phyloP scores from a whole-genome alignment of 2,888 invertebrate species.

The Syritta pipiens region DNA sequence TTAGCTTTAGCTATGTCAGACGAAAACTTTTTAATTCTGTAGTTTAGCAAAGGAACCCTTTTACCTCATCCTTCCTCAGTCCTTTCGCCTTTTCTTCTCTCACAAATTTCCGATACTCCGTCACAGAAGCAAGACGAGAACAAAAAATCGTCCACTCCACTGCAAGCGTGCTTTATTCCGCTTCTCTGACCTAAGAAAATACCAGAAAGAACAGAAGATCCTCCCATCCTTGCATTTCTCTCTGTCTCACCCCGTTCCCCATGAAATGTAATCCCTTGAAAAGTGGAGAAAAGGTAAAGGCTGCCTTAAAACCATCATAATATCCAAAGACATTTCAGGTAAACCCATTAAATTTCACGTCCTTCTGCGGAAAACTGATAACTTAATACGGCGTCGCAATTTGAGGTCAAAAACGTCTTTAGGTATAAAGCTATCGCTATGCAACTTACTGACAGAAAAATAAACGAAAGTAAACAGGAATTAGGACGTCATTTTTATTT shows the following conservation, averaged over 20 bases:
- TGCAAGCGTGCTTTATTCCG: conserved; percentile 50
- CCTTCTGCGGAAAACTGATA: conserved; percentile 65
- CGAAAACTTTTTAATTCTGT: no score
- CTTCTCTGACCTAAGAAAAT: conserved; percentile 54
- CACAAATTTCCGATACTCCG: background rate
- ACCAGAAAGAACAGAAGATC: conserved; percentile 48
- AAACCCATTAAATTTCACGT: conserved; percentile 67
- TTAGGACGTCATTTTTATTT: conserved; percentile 58
- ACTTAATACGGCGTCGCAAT: conserved; percentile 63
- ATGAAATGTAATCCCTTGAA: conserved; percentile 66
- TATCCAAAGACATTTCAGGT: conserved; percentile 64
- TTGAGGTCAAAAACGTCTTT: conserved; percentile 60
- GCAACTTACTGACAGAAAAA: conserved; percentile 49
- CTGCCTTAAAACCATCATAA: conserved; percentile 67
- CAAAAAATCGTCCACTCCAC: conserved; percentile 21
- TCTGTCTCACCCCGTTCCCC: background rate
- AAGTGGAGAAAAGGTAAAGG: conserved; percentile 68
- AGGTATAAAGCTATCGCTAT: conserved; percentile 26
- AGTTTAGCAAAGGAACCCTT: no score
- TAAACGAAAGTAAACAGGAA: conserved; percentile 56
- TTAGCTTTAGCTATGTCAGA: no score
- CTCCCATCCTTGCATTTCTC: conserved; percentile 13
- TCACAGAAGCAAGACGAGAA: no score
- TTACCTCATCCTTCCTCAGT: no score
- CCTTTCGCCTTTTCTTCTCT: no score